Percentiles rank a stretch among this genome's conserved stretches.
Evolutionary conservation across 2,888 invertebrate genomes (phyloP).

Genomic region (Drosophila acutilabella): DNA sequence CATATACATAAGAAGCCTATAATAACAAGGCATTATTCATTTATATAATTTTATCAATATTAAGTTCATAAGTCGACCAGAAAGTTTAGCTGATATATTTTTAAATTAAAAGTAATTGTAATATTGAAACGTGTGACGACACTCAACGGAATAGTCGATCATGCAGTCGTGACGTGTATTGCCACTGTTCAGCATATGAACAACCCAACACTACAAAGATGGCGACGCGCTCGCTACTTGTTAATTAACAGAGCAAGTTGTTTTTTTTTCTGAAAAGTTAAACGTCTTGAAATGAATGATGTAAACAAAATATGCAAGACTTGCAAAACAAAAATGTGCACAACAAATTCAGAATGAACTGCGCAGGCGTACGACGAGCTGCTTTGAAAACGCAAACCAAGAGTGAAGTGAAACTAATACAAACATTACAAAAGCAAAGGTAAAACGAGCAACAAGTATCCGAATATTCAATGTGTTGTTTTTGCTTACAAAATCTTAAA

Average conservation of each 20-base stretch:
- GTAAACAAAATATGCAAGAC: slow-evolving; percentile 51
- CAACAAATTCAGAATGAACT: slow-evolving; percentile 50
- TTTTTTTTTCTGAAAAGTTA: slow-evolving; percentile 69
- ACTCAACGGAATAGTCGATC: not conserved
- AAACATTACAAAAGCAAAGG: slow-evolving; percentile 82
- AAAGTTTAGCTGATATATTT: not conserved
- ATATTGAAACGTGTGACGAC: slow-evolving; percentile 17
- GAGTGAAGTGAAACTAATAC: slow-evolving; percentile 74
- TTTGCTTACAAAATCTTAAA: slow-evolving; percentile 35
- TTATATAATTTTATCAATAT: not conserved
- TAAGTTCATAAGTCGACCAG: not conserved
- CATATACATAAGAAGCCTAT: not conserved
- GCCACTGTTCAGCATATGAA: slow-evolving; percentile 37
- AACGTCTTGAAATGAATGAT: slow-evolving; percentile 52
- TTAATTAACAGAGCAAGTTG: slow-evolving; percentile 75
- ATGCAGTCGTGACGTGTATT: slow-evolving; percentile 35
- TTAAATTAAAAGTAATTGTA: not conserved
- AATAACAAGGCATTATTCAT: not conserved
- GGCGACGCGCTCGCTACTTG: slow-evolving; percentile 79
- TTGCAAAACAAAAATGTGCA: slow-evolving; percentile 26
- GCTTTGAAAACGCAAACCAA: slow-evolving; percentile 41
- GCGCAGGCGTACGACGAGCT: slow-evolving; percentile 26
- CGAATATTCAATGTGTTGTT: slow-evolving; percentile 36
- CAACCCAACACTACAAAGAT: slow-evolving; percentile 72
- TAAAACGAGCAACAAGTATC: slow-evolving; percentile 65